Conservation (phyloP, 2,113 vertebrate species). For the Poicephalus gulielmi region DNA sequence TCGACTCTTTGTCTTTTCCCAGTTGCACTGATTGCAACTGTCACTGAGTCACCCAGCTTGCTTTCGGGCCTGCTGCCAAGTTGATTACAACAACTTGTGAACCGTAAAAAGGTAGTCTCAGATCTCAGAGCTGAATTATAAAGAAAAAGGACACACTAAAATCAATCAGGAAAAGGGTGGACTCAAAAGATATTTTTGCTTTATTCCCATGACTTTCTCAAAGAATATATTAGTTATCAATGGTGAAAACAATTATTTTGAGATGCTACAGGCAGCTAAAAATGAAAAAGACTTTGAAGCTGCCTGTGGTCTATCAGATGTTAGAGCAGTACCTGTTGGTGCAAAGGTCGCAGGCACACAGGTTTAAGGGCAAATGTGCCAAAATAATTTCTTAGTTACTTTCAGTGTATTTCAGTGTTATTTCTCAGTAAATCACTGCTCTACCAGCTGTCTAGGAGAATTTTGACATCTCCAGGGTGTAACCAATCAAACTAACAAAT, state of each 20-base stretch:
- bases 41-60: conserved; percentile 81
- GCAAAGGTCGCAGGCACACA: neutral
- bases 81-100: conserved; percentile 76
- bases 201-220: neutral
- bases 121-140: conserved; percentile 7
- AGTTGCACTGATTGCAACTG: conserved; percentile 73
- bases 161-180: neutral
- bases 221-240: neutral
- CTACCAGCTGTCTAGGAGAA: neutral
- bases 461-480: neutral
- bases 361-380: neutral
- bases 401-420: neutral
- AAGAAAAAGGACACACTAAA: neutral
- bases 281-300: neutral
- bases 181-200: neutral
- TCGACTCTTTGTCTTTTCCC: conserved; percentile 76
- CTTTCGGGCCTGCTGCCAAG: conserved; percentile 71
- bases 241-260: neutral
- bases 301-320: neutral
- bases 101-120: conserved; percentile 73
- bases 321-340: neutral
- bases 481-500: neutral
- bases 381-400: neutral
- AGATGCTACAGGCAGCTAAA: neutral
- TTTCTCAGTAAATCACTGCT: neutral